Evolutionary conservation across 2,797 vertebrate species (phyloP).

Genomic region (Perodicticus potto): DNA sequence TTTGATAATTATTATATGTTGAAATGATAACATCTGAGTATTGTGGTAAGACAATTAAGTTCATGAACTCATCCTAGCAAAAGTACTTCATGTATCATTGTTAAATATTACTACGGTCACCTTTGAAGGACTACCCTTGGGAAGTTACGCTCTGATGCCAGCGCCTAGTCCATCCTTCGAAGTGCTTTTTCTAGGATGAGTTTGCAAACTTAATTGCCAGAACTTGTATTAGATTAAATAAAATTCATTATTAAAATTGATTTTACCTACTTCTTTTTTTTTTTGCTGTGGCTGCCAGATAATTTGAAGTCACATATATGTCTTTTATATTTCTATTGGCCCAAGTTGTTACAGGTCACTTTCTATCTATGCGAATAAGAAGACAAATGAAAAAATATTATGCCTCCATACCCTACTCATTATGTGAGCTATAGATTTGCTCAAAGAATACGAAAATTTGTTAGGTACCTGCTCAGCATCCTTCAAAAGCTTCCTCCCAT

Average conservation of each 20-base stretch:
- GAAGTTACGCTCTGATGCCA: no score
- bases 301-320: slow-evolving; percentile 19
- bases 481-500: neutral
- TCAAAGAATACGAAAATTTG: slow-evolving; percentile 17
- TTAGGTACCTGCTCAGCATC: neutral
- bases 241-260: slow-evolving; percentile 24
- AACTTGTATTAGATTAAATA: neutral
- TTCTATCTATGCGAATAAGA: neutral
- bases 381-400: slow-evolving; percentile 49
- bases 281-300: neutral
- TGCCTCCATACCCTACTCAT: slow-evolving; percentile 10
- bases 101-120: no score
- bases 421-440: slow-evolving; percentile 40
- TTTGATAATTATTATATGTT: slow-evolving; percentile 1
- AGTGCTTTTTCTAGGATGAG: no score
- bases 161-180: no score
- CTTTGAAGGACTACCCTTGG: no score
- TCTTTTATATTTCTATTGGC: neutral
- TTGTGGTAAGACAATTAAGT: no score
- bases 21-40: slow-evolving; percentile 16
- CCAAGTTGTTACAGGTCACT: neutral
- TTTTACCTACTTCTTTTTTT: neutral
- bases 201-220: no score
- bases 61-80: no score
- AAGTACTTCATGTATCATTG: no score